Percentiles rank a stretch among this genome's conserved stretches.
Evolutionary conservation across 53 echinoderm and acorn worm genomes (phyloP).

Genomic region (Antedon mediterranea): DNA sequence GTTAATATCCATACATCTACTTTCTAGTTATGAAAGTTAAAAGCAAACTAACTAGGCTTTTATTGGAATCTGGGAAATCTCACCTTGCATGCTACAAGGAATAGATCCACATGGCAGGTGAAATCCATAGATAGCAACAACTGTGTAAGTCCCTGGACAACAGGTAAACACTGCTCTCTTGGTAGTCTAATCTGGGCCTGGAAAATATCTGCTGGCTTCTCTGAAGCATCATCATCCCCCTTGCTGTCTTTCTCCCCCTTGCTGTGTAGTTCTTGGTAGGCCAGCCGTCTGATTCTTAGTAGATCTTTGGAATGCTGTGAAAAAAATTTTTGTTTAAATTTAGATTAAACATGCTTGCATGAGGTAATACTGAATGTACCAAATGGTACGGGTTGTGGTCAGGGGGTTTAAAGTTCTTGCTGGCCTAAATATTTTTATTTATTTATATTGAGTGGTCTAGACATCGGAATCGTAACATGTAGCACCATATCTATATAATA

Average conservation of each 20-base stretch:
- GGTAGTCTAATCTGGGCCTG: constrained; percentile 43
- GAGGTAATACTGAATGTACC: too few relatives aligned
- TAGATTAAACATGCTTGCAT: too few relatives aligned
- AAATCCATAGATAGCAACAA: constrained; percentile 91
- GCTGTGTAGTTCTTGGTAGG: constrained; percentile 12
- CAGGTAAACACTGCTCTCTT: constrained; percentile 67
- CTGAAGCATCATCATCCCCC: constrained; percentile 8
- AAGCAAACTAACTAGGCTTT: neutral
- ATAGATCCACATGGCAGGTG: constrained; percentile 91
- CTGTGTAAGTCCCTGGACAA: constrained; percentile 66
- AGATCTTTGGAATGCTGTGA: constrained; percentile 62
- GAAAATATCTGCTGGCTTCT: constrained; percentile 13
- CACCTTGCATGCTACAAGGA: constrained; percentile 96
- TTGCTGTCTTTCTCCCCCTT: constrained; percentile 15
- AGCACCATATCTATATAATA: too few relatives aligned
- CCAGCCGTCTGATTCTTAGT: constrained; percentile 30
- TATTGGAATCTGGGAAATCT: neutral
- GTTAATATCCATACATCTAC: neutral
- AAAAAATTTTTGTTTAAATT: neutral
- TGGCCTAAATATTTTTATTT: too few relatives aligned
- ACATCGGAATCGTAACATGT: too few relatives aligned
- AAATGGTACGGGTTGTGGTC: too few relatives aligned
- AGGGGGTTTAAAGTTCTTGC: too few relatives aligned
- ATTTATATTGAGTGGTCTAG: too few relatives aligned
- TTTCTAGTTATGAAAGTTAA: neutral